Evolutionary conservation across 2,797 vertebrate genomes (phyloP).

Genomic region (Onychomys torridus): DNA sequence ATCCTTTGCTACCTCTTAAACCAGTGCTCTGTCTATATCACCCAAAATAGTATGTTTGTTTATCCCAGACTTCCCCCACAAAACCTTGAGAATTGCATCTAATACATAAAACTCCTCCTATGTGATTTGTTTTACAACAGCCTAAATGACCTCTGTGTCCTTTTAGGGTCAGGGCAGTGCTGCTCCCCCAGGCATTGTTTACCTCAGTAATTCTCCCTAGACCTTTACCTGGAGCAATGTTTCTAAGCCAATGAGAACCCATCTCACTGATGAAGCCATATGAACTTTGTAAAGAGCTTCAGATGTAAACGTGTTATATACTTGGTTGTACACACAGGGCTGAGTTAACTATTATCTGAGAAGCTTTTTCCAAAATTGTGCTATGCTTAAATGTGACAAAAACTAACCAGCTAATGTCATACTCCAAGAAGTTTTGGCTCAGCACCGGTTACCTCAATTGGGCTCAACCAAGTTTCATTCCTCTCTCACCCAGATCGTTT

Average conservation of each 20-base stretch:
- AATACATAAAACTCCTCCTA: neutral
- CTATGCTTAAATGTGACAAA: neutral
- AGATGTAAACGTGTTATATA: neutral
- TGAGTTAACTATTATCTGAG: neutral
- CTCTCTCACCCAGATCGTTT: neutral
- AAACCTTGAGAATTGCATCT: neutral
- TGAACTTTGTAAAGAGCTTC: neutral
- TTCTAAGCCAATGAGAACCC: neutral
- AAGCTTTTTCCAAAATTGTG: neutral
- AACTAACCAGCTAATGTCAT: neutral
- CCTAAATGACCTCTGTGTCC: neutral
- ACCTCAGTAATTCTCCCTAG: neutral
- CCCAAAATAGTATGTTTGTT: neutral
- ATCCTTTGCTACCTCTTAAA: neutral
- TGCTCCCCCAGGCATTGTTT: neutral
- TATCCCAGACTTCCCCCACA: neutral
- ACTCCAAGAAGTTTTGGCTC: neutral
- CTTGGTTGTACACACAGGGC: neutral
- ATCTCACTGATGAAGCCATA: neutral
- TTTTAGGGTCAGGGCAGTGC: neutral
- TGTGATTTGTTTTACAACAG: neutral
- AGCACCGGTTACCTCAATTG: neutral
- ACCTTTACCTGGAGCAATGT: neutral
- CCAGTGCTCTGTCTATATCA: neutral
- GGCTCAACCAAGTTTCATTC: neutral